Evolutionary conservation across 2,113 vertebrate species (phyloP).

Genomic region (Anoura caudifer): DNA sequence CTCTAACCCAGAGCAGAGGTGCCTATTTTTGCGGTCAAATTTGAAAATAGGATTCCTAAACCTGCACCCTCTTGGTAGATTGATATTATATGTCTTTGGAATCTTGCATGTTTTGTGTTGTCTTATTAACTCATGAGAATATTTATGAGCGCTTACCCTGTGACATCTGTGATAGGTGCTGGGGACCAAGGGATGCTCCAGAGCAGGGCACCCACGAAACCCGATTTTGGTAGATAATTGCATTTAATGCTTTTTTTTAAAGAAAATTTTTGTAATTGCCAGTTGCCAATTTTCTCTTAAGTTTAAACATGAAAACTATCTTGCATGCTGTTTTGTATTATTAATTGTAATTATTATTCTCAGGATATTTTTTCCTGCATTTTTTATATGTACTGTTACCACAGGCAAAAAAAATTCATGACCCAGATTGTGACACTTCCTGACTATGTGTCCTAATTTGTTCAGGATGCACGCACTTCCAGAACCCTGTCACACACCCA

Average conservation of each 20-base stretch:
- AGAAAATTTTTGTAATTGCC: neutral
- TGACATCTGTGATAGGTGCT: neutral
- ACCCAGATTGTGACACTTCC: slow-evolving; percentile 53
- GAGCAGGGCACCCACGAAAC: neutral
- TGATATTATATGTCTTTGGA: neutral
- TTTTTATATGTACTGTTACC: slow-evolving; percentile 16
- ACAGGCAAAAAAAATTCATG: neutral
- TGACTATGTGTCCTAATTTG: slow-evolving; percentile 40
- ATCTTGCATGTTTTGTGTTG: neutral
- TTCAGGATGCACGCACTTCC: slow-evolving; percentile 44
- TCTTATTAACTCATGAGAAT: neutral
- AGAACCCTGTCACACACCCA: slow-evolving; percentile 27
- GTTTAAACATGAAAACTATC: neutral
- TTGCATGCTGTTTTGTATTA: neutral
- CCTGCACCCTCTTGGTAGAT: neutral
- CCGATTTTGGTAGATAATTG: neutral
- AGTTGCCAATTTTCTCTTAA: neutral
- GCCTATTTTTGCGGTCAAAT: neutral
- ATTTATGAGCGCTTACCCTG: neutral
- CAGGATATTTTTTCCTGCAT: neutral
- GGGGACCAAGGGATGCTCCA: too few species aligned
- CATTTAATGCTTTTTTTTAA: neutral
- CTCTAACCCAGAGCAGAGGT: rapidly evolving
- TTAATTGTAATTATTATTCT: neutral
- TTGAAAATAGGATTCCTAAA: neutral